phyloP scores from a whole-genome alignment of 2,888 invertebrate species.

The Rhopalosiphum nymphaeae region DNA sequence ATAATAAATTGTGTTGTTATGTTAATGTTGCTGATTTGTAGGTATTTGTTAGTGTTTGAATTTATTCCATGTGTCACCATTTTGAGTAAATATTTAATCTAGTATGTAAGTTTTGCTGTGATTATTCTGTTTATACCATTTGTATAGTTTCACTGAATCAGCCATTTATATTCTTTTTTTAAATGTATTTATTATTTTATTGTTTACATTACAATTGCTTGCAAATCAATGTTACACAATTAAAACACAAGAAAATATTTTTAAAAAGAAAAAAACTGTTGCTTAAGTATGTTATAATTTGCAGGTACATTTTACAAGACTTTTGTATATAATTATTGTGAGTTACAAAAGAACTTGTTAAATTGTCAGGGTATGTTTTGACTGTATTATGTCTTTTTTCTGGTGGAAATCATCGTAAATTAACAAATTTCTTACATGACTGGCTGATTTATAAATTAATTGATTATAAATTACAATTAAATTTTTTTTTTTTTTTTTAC shows the following conservation, averaged over 20 bases:
- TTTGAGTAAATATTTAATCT: conserved; percentile 64
- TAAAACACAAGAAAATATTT: conserved; percentile 34
- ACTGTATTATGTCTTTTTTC: conserved; percentile 31
- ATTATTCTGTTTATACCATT: conserved; percentile 62
- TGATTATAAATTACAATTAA: conserved; percentile 17
- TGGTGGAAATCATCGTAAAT: not conserved
- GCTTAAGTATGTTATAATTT: conserved; percentile 44
- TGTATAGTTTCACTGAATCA: conserved; percentile 60
- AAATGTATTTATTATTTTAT: conserved; percentile 53
- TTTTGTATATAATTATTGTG: conserved; percentile 35
- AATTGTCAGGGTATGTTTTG: conserved; percentile 61
- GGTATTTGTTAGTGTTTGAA: conserved; percentile 60
- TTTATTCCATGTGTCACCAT: conserved; percentile 64
- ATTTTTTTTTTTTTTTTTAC: not conserved
- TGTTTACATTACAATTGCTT: conserved; percentile 51
- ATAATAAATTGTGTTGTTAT: conserved; percentile 57
- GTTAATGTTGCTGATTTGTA: conserved; percentile 55
- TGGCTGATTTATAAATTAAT: conserved; percentile 51
- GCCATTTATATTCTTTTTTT: conserved; percentile 56
- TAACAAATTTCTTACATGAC: conserved; percentile 33
- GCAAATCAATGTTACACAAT: conserved; percentile 56
- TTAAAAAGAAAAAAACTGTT: not conserved
- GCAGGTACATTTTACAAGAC: conserved; percentile 44
- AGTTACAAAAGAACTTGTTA: conserved; percentile 51
- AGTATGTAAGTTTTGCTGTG: conserved; percentile 64